Conservation (phyloP, 1,140 invertebrate species). For the Pissodes strobi region DNA sequence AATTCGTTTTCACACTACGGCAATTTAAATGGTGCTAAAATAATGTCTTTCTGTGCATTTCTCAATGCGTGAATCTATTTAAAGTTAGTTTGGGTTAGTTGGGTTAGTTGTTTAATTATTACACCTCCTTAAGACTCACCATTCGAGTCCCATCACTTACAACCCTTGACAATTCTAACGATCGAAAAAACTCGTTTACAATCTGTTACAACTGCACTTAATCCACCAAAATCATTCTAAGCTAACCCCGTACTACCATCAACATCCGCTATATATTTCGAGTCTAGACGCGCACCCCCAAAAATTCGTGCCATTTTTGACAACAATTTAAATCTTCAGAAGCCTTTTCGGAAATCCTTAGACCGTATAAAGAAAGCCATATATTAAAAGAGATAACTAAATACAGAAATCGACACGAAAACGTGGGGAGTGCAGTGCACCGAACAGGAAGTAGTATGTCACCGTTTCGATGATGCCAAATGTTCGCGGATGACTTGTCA, state of each 20-base stretch:
- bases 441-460: conserved; percentile 25
- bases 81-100: too few relatives aligned
- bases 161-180: too few relatives aligned
- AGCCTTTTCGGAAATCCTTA: conserved; percentile 29
- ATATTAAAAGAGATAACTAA: conserved; percentile 25
- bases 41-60: too few relatives aligned
- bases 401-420: conserved; percentile 18
- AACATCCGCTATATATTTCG: conserved; percentile 6
- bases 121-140: too few relatives aligned
- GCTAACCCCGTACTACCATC: not conserved
- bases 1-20: too few relatives aligned
- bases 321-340: conserved; percentile 24
- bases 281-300: conserved; percentile 6
- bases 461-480: conserved; percentile 19
- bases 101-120: too few relatives aligned
- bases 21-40: too few relatives aligned
- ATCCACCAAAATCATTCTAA: not conserved
- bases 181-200: not conserved
- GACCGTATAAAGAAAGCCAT: conserved; percentile 23
- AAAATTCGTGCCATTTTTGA: conserved; percentile 5
- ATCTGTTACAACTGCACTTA: conserved; percentile 10
- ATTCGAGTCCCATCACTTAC: too few relatives aligned
- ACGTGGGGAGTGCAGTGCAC: not conserved
- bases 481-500: conserved; percentile 29
- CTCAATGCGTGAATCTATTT: too few relatives aligned